These are phyloP conservation scores for Acyrthosiphon pisum DNA, from an alignment of 1,140 invertebrate genomes.

Conservation along the genomic window DNA sequence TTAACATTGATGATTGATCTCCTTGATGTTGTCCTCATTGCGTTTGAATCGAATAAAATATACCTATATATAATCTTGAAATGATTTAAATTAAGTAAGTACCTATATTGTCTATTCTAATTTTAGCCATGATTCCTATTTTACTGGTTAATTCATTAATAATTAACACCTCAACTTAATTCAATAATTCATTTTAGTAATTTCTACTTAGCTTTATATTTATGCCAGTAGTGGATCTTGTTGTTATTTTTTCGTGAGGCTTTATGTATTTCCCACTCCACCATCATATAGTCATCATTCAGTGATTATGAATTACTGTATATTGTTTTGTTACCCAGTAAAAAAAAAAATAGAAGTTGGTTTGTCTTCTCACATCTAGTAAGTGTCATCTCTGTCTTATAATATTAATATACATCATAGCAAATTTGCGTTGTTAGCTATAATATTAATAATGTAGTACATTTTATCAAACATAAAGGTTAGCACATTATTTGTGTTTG, in stretches of 20 bases:
- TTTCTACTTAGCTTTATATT: background rate
- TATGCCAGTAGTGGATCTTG: background rate
- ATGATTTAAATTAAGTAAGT: background rate
- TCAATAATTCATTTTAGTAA: background rate
- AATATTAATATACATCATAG: no score
- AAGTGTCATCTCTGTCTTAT: no score
- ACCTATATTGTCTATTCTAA: background rate
- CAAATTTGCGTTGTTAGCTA: background rate
- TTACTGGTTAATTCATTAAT: background rate
- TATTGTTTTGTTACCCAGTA: no score
- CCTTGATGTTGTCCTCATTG: constrained; percentile 26
- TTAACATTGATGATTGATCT: constrained; percentile 19
- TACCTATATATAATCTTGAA: background rate
- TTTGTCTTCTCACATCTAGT: no score
- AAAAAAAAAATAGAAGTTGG: no score
- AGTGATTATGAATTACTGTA: no score
- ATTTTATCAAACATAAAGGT: background rate
- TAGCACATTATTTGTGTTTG: background rate
- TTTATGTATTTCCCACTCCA: no score
- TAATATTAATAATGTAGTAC: background rate
- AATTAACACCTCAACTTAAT: background rate
- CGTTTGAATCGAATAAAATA: background rate
- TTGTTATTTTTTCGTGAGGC: background rate
- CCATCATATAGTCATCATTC: background rate
- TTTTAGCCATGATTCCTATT: background rate